phyloP scores from a whole-genome alignment of 2,888 invertebrate species.

The Carabus problematicus region DNA sequence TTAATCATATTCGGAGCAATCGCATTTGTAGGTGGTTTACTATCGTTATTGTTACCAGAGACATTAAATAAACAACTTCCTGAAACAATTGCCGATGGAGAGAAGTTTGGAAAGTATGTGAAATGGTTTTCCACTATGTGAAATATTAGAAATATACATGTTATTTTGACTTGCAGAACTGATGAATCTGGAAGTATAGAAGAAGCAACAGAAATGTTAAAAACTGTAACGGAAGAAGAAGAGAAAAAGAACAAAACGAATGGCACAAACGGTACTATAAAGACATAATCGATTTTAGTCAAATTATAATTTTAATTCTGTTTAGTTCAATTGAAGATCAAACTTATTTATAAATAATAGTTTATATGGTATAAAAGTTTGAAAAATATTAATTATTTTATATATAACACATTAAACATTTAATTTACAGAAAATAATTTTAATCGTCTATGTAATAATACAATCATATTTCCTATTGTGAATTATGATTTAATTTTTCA shows the following conservation, averaged over 20 bases:
- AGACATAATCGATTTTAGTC: slow-evolving; percentile 9
- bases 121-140: neutral
- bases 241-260: neutral
- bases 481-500: too few relatives aligned
- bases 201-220: slow-evolving; percentile 30
- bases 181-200: slow-evolving; percentile 17
- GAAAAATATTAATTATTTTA: slow-evolving; percentile 18
- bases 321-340: slow-evolving; percentile 21
- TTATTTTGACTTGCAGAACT: slow-evolving; percentile 17
- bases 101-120: slow-evolving; percentile 66
- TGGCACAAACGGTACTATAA: too few relatives aligned
- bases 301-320: slow-evolving; percentile 14
- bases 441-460: too few relatives aligned
- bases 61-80: slow-evolving; percentile 70
- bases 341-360: slow-evolving; percentile 19
- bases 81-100: slow-evolving; percentile 71
- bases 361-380: too few relatives aligned
- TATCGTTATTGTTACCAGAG: slow-evolving; percentile 70
- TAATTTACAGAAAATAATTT: neutral
- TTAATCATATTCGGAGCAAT: slow-evolving; percentile 66
- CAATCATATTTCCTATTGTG: too few relatives aligned
- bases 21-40: slow-evolving; percentile 64
- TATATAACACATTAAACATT: too few relatives aligned
- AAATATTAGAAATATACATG: slow-evolving; percentile 10
- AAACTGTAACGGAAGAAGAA: slow-evolving; percentile 17